Evolutionary conservation across 1,140 invertebrate genomes (phyloP), one percentile per base, ranked within the genome.

Genomic region (Helicoverpa armigera): DNA sequence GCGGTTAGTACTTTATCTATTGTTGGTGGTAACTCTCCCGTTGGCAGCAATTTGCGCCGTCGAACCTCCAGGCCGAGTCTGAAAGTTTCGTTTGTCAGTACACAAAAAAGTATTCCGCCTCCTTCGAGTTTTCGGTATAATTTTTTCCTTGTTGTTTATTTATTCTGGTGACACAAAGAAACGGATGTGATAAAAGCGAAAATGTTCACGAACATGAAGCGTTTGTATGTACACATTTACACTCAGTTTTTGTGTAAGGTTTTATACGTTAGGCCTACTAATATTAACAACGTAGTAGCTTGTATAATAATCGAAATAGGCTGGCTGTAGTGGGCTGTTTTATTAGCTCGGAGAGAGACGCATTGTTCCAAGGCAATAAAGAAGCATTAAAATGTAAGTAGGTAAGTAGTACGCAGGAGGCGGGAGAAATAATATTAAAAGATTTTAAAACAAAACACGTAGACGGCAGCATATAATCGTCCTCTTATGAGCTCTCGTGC

Each of bases 361-460:
- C 35, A 23, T 51, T 31, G 16, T 72, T 54, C 51, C 23, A 29
- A 58, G 29, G 53, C 35, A 54, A 18, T 58, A 56, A 43, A 43
- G 29, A 43, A 58, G 43, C 53, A 73, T 53, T 58, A 56, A 31
- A 72, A 31, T 31, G 69, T 43, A 43, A 53, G 13, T 18, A 43
- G 31, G 13, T 35, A 43, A n/a, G 53, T 18, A 43, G 48, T 35
- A 43, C 29, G 53, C 12, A 43, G 48, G 29, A 58, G 11, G 50
- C 16, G 50, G 50, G 69, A 56, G 29, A 67, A 18, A 51, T 53
- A 18, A 50, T 65, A 35, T 65, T 18, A 58, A 48, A 18, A 13
- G 18, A 63, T 75, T 53, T 67, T 18, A 29, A 67, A 67, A 65
- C 48, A 54, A 67, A 77, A 77, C 75, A 67, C 51, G 60, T 65